phyloP scores from a whole-genome alignment of 2,113 vertebrate species.

The Cairina moschata region DNA sequence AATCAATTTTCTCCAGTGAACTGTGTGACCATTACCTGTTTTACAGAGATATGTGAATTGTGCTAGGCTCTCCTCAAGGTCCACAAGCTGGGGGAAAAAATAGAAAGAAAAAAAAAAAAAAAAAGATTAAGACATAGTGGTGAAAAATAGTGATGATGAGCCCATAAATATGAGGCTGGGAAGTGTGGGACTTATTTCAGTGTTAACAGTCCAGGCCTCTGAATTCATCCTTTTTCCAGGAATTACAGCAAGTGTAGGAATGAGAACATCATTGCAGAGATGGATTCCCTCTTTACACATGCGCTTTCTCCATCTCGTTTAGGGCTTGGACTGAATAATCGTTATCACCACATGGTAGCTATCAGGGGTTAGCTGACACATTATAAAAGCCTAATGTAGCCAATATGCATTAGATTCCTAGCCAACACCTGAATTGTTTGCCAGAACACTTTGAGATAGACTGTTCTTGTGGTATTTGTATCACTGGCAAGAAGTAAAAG shows the following conservation, averaged over 20 bases:
- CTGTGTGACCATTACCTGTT: constrained; percentile 43
- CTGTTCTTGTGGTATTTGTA: constrained; percentile 31
- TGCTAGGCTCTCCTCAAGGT: constrained; percentile 22
- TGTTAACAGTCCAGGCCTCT: background rate
- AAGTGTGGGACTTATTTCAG: background rate
- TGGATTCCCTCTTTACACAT: background rate
- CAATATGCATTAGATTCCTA: background rate
- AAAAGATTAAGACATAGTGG: constrained; percentile 37
- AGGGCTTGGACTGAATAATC: background rate
- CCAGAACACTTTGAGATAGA: constrained; percentile 53
- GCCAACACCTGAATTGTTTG: constrained; percentile 43
- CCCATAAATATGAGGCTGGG: background rate
- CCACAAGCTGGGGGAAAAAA: background rate
- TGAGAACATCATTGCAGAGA: background rate
- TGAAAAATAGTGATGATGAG: constrained; percentile 3
- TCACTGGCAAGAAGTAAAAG: constrained; percentile 38
- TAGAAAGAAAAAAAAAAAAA: background rate
- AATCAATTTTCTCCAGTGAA: constrained; percentile 64
- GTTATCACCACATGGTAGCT: constrained; percentile 55
- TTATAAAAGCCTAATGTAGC: constrained; percentile 51
- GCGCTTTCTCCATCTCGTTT: background rate
- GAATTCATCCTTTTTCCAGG: background rate
- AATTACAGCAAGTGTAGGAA: background rate
- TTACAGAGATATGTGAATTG: constrained; percentile 29
- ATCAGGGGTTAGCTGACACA: constrained; percentile 31